These are phyloP conservation scores for Rhinophrynus dorsalis DNA, from an alignment of 2,797 vertebrate genomes.

Conservation along the genomic window DNA sequence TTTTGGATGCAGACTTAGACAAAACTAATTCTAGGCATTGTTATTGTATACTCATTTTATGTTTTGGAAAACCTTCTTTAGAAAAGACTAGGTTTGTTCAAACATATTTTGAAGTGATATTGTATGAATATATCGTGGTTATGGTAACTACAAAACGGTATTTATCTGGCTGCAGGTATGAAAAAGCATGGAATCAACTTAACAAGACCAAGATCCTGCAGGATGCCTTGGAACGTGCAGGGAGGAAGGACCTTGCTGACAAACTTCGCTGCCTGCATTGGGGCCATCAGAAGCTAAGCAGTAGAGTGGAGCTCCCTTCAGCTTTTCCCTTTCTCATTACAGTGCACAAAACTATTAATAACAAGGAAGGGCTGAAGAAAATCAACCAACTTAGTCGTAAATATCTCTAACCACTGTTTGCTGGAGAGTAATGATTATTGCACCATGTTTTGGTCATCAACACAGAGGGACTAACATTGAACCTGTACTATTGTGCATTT, in stretches of 20 bases:
- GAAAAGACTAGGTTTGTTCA: too few species aligned
- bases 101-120: too few species aligned
- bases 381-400: slow-evolving; percentile 71
- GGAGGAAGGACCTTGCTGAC: slow-evolving; percentile 69
- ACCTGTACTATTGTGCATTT: too few species aligned
- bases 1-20: too few species aligned
- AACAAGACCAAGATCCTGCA: slow-evolving; percentile 75
- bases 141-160: neutral
- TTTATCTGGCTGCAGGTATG: slow-evolving; percentile 56
- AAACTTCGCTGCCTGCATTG: slow-evolving; percentile 70
- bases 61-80: too few species aligned
- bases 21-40: too few species aligned
- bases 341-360: slow-evolving; percentile 72
- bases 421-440: neutral
- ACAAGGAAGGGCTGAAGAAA: slow-evolving; percentile 69
- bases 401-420: slow-evolving; percentile 52
- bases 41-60: too few species aligned
- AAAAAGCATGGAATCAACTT: slow-evolving; percentile 64
- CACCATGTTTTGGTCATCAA: too few species aligned
- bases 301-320: slow-evolving; percentile 71
- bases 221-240: slow-evolving; percentile 66
- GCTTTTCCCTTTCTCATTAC: slow-evolving; percentile 77
- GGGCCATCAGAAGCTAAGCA: slow-evolving; percentile 74
- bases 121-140: too few species aligned
- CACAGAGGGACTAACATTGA: too few species aligned